Conservation (phyloP, 2,113 vertebrate species). For the Emydocephalus ijimae region DNA sequence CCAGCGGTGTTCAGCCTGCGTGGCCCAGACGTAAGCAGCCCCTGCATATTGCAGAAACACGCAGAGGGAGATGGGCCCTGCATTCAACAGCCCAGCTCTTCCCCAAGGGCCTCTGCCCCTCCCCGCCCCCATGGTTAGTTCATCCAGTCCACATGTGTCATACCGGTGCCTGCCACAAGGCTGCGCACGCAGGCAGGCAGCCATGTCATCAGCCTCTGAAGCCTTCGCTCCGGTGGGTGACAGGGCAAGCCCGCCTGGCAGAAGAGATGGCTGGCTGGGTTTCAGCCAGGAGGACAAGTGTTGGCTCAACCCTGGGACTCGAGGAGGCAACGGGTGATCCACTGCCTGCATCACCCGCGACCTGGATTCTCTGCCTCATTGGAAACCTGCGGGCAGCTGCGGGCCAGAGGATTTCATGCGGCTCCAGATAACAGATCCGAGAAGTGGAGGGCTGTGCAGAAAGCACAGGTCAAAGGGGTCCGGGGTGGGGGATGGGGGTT, state of each 20-base stretch:
- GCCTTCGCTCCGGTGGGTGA: neutral
- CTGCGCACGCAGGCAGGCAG: neutral
- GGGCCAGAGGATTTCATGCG: neutral
- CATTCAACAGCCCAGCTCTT: neutral
- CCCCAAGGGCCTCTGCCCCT: neutral
- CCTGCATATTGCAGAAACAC: neutral
- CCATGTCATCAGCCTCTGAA: neutral
- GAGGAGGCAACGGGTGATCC: neutral
- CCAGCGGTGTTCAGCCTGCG: neutral
- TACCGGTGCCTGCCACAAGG: neutral
- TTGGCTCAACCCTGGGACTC: neutral
- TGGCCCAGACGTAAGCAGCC: neutral
- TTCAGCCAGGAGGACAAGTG: neutral
- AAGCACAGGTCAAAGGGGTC: neutral
- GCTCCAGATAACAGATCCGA: neutral
- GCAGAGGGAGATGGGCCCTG: neutral
- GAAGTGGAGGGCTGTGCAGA: neutral
- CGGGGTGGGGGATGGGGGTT: fast-evolving
- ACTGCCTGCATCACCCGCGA: neutral
- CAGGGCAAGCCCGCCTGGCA: neutral
- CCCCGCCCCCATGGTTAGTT: neutral
- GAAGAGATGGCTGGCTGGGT: neutral
- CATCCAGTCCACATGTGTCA: neutral
- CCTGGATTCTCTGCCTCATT: neutral
- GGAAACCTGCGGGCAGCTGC: neutral